Evolutionary conservation across 2,113 vertebrate species (phyloP), one percentile per base, ranked within the genome.

Genomic region (Chinchilla lanigera): DNA sequence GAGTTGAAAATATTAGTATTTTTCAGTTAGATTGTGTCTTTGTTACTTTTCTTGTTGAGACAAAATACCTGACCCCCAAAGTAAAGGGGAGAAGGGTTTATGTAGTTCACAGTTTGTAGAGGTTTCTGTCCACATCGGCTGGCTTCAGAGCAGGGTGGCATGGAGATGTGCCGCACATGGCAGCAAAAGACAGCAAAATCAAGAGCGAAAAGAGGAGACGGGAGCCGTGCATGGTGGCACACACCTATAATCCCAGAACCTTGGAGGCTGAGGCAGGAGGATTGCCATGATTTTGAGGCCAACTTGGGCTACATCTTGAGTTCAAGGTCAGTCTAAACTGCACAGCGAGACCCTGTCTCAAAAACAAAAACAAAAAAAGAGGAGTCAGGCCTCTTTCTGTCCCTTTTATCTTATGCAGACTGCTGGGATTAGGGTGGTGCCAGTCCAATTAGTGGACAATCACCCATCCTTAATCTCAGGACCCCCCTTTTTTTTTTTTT

Each of bases 1-100:
- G 69, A 95, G 80, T 90, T 96, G 30, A 83, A 94, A 95, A 93
- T 96, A 73, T 35, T 95, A 88, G 16, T 89, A 75, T 92, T 89
- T 94, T 92, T 95, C 47, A 78, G 14, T 69, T 96, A 87, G 28
- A n/a, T 17, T n/a, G 35, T 69, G 35, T 69, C 65, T 69, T 61
- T 26, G 24, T 61, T 69, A 69, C 65, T 69, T 69, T 69, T 17
- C 33, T 69, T 9, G 16, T 69, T 20, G 17, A n/a, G 65, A 69
- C 35, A 69, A 69, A 69, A 69, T 69, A 69, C 65, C 65, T 69
- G 65, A n/a, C 35, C 2, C 16, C n/a, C 17, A 69, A 69, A n/a
- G 6, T n/a, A 69, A 69, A 69, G n/a, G 17, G 67, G 35, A 14
- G 35, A 69, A 69, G 16, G 14, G 33, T n/a, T 69, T 69, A 20